Percentiles rank a stretch among this genome's conserved stretches.
Evolutionary conservation across 2,797 vertebrate species (phyloP).

Genomic region (Pseudocheirus occidentalis): DNA sequence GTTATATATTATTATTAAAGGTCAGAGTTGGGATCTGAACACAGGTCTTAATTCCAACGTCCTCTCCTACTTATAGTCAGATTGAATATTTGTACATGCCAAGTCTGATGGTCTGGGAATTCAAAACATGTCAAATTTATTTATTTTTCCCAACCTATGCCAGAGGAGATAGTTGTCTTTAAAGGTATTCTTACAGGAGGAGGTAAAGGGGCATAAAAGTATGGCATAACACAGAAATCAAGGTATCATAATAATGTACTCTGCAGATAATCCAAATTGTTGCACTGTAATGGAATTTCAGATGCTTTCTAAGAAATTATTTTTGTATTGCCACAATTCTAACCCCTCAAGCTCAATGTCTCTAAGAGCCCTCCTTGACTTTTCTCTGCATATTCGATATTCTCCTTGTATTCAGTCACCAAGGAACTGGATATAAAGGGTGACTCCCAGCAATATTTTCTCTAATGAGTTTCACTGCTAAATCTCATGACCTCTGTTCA

Average conservation of each 20-base stretch:
- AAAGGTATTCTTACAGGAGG: neutral
- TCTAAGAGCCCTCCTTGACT: neutral
- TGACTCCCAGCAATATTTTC: neutral
- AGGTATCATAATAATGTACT: conserved; percentile 43
- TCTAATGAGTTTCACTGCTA: neutral
- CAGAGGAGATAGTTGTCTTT: conserved; percentile 6
- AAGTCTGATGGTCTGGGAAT: neutral
- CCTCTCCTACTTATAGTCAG: neutral
- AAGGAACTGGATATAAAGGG: neutral
- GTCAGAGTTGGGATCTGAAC: neutral
- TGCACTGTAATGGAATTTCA: conserved; percentile 34
- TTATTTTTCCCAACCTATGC: neutral
- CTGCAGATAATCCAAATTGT: conserved; percentile 21
- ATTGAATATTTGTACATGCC: neutral
- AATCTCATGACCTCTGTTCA: neutral
- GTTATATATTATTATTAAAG: neutral
- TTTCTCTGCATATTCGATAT: neutral
- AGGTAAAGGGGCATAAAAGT: neutral
- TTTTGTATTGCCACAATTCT: neutral
- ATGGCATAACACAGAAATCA: conserved; percentile 24
- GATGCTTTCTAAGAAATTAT: conserved; percentile 20
- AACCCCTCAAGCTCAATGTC: neutral
- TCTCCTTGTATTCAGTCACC: neutral
- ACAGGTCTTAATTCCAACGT: neutral
- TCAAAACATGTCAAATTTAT: neutral